Evolutionary conservation across 2,888 invertebrate species (phyloP).

Genomic region (Polydrusus pterygomalis): DNA sequence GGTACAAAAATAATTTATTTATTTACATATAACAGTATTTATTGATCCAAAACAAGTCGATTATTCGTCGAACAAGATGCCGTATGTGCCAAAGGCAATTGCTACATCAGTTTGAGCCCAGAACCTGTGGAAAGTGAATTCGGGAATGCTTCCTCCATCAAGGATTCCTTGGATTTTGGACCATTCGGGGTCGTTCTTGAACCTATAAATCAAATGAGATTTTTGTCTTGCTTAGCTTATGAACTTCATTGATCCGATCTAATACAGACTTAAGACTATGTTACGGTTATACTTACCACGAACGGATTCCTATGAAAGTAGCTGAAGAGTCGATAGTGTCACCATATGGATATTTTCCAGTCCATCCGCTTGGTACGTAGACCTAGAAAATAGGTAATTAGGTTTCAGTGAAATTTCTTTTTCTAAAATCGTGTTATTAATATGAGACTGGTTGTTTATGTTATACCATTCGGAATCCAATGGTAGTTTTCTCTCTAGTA

Average conservation of each 20-base stretch:
- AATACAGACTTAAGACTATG: too few relatives aligned
- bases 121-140: constrained; percentile 60
- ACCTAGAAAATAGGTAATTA: constrained; percentile 47
- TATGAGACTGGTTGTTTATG: too few relatives aligned
- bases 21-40: neutral
- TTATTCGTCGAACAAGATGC: constrained; percentile 60
- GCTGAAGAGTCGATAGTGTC: constrained; percentile 59
- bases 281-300: constrained; percentile 41
- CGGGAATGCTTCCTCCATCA: constrained; percentile 57
- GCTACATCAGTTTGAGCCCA: constrained; percentile 61
- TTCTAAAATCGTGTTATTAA: too few relatives aligned
- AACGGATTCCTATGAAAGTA: constrained; percentile 60
- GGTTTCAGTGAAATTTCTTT: too few relatives aligned
- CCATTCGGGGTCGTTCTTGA: constrained; percentile 58
- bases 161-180: constrained; percentile 55
- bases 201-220: constrained; percentile 26
- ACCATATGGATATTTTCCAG: constrained; percentile 59
- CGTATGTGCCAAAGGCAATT: constrained; percentile 58
- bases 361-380: constrained; percentile 61
- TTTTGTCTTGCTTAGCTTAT: too few relatives aligned
- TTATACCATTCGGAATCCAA: too few relatives aligned
- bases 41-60: neutral
- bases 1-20: constrained; percentile 17
- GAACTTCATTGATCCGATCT: too few relatives aligned
- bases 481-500: too few relatives aligned